Evolutionary conservation across 2,888 invertebrate genomes (phyloP), one percentile per base, ranked within the genome.

Genomic region (Limnephilus rhombicus): DNA sequence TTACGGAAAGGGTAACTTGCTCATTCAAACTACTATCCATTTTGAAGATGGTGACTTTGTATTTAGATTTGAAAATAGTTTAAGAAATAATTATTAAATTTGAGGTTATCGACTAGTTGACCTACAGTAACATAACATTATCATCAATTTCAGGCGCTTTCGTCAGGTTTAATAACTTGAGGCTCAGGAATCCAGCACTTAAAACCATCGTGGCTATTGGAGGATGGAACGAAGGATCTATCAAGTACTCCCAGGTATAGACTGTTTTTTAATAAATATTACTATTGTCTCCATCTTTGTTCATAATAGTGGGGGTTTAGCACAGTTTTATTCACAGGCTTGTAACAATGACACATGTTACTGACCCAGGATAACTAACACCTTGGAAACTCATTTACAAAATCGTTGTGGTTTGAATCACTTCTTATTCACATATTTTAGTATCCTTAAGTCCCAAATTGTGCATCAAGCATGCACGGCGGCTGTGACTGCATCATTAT

Each of bases 141-240:
- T 12, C 4, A 13, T 12, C n/a, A 24, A n/a, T 41, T 87, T 87
- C 18, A 96, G 96, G 96, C 94, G 97, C 96, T 92, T 96, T 96
- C 89, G 95, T 95, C 7, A 95, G 96, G 92, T 97, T 97, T 94
- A 96, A 95, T 93, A 95, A 95, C 0, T 94, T 97, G 92, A 97
- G 97, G 94, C 93, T 95, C 29, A 94, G 94, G 87, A 97, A 96
- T 94, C 95, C 96, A 0, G 94, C 95, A 2, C 94, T 96, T 34
- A 97, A 97, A 95, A 96, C 96, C 0, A 94, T 97, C 92, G 93
- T 97, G n/a, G 97, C 97, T 3, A 96, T 97, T n/a, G 97, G 98
- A 12, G 97, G 97, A 24, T 97, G 97, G 97, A 97, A 96, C 94
- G 97, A 97, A 94, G 97, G 97, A 11, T 97, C 97, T 0, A 94